Base-by-base conservation (phyloP, 2,113 vertebrate species). In the Cyphomyrus discorhynchus region DNA sequence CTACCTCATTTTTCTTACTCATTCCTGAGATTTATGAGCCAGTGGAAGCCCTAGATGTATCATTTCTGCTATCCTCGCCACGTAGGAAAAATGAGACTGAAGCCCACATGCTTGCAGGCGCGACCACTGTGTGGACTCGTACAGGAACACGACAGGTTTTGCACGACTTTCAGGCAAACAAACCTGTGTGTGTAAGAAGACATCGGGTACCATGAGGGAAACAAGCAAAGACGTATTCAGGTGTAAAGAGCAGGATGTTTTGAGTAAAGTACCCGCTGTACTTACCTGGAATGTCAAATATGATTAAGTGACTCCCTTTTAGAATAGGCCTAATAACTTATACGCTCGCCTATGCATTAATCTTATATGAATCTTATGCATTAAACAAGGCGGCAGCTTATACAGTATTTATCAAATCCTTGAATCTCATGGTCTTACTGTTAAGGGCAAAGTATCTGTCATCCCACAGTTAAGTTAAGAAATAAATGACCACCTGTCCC, bases 21-120 rank as follows among this genome's bases (percentile, higher is more conserved):
- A 45, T 87, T 85, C 31, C n/a, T 24, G 50, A 47, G 82, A 91
- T 91, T 92, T 77, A 90, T 91, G 89, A 89, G 47, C 49, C 49
- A 39, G 19, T 27, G 74, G 9, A n/a, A 70, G 53, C 31, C 86
- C 47, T 27, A 89, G 89, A 91, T 84, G 46, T 85, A 88, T 92
- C 24, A 87, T 56, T 52, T 87, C 17, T 2, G 47, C 27, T 6
- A 24, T 39, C 27, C 15, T 35, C 15, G 8, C 53, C 24, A 24
- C 17, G 9, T 24, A 50, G 53, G 47, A 19, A 27, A 19, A 35
- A 52, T 21, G 85, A 84, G 45, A 27, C 39, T n/a, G 45, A 84
- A 47, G 82, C 11, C 11, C 31, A 89, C 27, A 31, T 47, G 62
- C 89, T 89, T 2, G 86, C 90, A 82, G 90, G 74, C 77, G 80